Conservation (phyloP, 2,797 vertebrate genomes). For the Eupleurogrammus muticus region DNA sequence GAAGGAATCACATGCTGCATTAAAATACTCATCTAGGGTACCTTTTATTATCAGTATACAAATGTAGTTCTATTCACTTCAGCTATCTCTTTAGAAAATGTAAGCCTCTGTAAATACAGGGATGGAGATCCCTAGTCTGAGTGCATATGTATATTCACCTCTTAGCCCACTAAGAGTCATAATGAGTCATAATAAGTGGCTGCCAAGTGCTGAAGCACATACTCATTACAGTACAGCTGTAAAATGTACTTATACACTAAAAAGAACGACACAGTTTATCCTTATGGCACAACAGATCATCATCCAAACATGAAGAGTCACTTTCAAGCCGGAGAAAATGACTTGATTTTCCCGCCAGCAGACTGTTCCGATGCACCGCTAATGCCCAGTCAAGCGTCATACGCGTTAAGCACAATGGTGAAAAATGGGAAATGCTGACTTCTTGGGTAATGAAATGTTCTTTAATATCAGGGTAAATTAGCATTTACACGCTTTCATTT, state of each 20-base stretch:
- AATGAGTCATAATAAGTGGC: slow-evolving; percentile 69
- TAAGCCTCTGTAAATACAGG: slow-evolving; percentile 27
- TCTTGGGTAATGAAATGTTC: background rate
- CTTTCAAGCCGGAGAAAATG: slow-evolving; percentile 35
- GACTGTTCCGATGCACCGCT: slow-evolving; percentile 26
- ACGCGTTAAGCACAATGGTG: background rate
- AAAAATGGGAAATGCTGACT: slow-evolving; percentile 3
- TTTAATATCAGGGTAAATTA: slow-evolving; percentile 26
- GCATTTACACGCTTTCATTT: slow-evolving; percentile 37
- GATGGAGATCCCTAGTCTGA: slow-evolving; percentile 53
- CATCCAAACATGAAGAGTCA: slow-evolving; percentile 48
- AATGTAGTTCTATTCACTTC: slow-evolving; percentile 2
- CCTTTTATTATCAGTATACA: background rate
- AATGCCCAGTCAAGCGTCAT: background rate
- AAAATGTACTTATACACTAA: slow-evolving; percentile 63
- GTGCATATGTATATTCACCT: slow-evolving; percentile 42
- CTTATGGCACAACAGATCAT: slow-evolving; percentile 52
- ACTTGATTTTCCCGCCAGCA: slow-evolving; percentile 24
- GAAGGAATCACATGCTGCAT: slow-evolving; percentile 6
- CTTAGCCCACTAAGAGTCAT: slow-evolving; percentile 58
- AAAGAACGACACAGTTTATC: slow-evolving; percentile 49
- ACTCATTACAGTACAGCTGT: slow-evolving; percentile 72
- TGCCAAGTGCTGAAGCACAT: slow-evolving; percentile 71
- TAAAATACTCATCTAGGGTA: background rate
- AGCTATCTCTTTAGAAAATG: background rate